Percentiles rank a stretch among this genome's conserved stretches.
These are phyloP conservation scores for Reticulitermes speratus DNA, from an alignment of 1,140 invertebrate species.

Conservation along the genomic window DNA sequence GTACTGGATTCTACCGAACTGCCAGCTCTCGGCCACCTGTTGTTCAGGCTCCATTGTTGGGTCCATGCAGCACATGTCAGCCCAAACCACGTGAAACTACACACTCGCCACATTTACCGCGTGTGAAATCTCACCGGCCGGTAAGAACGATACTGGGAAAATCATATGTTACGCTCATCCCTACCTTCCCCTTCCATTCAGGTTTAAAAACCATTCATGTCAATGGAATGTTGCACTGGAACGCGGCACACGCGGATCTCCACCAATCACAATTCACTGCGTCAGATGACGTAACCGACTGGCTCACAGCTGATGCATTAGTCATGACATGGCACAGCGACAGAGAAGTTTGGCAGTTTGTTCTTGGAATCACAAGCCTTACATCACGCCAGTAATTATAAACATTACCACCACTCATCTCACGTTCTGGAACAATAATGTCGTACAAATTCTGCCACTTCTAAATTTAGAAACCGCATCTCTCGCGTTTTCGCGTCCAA, in stretches of 20 bases:
- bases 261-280: constrained; percentile 11
- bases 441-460: not conserved
- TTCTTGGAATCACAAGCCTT: not conserved
- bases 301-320: constrained; percentile 17
- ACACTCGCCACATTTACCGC: constrained; percentile 7
- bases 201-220: not conserved
- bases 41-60: constrained; percentile 22
- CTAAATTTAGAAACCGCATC: not conserved
- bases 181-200: constrained; percentile 6
- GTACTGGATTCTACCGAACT: constrained; percentile 48
- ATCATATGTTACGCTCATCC: not conserved
- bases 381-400: not conserved
- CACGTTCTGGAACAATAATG: not conserved
- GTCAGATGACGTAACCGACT: not conserved
- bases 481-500: not conserved
- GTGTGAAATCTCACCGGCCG: constrained; percentile 17
- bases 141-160: not conserved
- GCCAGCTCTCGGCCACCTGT: constrained; percentile 24
- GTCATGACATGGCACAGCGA: not conserved
- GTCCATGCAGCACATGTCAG: constrained; percentile 22
- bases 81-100: constrained; percentile 39
- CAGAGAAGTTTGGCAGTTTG: not conserved
- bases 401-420: not conserved
- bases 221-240: not conserved
- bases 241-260: not conserved